These are phyloP conservation scores for Philotrypesis tridentata DNA, from an alignment of 1,140 invertebrate species.

Conservation along the genomic window DNA sequence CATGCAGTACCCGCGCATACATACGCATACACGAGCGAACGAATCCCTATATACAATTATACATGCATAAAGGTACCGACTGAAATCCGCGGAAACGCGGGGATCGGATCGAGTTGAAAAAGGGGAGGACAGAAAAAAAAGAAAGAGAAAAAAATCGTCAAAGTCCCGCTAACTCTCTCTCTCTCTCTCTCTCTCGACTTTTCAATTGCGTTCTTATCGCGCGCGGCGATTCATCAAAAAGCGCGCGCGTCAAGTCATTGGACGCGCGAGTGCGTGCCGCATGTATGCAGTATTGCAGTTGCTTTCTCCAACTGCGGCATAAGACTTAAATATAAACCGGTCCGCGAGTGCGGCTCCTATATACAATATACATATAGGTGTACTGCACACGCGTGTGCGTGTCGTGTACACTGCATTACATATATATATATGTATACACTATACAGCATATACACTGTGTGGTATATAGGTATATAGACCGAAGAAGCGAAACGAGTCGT, in stretches of 20 bases:
- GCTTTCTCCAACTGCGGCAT: too few relatives aligned
- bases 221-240: conserved; percentile 28
- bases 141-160: background rate
- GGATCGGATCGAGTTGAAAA: too few relatives aligned
- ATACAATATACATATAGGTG: too few relatives aligned
- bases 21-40: background rate
- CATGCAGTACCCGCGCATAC: too few relatives aligned
- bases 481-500: background rate
- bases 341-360: background rate
- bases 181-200: background rate
- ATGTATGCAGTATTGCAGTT: background rate
- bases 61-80: too few relatives aligned
- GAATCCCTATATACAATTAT: too few relatives aligned
- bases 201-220: conserved; percentile 18
- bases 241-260: conserved; percentile 26
- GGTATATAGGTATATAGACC: background rate
- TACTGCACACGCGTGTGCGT: too few relatives aligned
- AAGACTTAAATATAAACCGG: background rate
- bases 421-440: background rate
- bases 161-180: conserved; percentile 27
- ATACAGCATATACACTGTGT: too few relatives aligned
- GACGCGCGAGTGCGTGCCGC: background rate
- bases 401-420: too few relatives aligned
- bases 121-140: too few relatives aligned
- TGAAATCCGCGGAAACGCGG: background rate